Percentiles rank a stretch among this genome's conserved stretches.
Evolutionary conservation across 2,113 vertebrate species (phyloP).

Genomic region (Corythoichthys intestinalis): DNA sequence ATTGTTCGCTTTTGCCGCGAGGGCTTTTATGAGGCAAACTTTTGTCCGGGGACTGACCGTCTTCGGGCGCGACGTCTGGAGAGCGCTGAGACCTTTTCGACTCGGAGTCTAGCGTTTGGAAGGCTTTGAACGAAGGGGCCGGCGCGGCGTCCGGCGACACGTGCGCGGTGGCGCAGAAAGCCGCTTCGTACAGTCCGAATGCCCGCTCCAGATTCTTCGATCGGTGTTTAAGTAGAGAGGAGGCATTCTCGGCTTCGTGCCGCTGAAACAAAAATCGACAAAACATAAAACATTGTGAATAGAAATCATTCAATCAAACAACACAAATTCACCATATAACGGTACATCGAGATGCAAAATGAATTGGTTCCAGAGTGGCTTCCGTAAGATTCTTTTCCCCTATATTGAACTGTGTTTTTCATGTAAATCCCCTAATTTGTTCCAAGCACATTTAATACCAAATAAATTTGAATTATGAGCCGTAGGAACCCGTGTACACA

Average conservation of each 20-base stretch:
- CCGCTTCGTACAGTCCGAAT: slow-evolving; percentile 44
- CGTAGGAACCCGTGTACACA: no score
- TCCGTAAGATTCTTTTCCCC: no score
- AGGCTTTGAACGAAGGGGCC: slow-evolving; percentile 25
- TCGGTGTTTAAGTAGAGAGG: slow-evolving; percentile 38
- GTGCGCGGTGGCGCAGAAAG: slow-evolving; percentile 44
- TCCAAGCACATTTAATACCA: no score
- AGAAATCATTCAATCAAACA: background rate
- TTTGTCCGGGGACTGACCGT: slow-evolving; percentile 19
- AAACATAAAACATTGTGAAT: background rate
- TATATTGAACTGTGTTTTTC: no score
- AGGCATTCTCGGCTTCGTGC: slow-evolving; percentile 28
- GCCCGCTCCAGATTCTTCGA: slow-evolving; percentile 41
- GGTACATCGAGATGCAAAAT: no score
- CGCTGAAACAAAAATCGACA: slow-evolving; percentile 18
- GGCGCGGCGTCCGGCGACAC: slow-evolving; percentile 23
- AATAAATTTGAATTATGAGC: no score
- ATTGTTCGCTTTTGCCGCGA: slow-evolving; percentile 21
- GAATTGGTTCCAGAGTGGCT: no score
- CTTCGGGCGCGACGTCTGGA: slow-evolving; percentile 20
- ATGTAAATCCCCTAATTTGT: no score
- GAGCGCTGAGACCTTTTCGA: slow-evolving; percentile 51
- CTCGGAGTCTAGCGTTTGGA: slow-evolving; percentile 50
- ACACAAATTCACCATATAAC: background rate
- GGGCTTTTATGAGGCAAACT: slow-evolving; percentile 11